phyloP scores from a whole-genome alignment of 2,888 invertebrate species.

The Xanthorhoe spadicearia region DNA sequence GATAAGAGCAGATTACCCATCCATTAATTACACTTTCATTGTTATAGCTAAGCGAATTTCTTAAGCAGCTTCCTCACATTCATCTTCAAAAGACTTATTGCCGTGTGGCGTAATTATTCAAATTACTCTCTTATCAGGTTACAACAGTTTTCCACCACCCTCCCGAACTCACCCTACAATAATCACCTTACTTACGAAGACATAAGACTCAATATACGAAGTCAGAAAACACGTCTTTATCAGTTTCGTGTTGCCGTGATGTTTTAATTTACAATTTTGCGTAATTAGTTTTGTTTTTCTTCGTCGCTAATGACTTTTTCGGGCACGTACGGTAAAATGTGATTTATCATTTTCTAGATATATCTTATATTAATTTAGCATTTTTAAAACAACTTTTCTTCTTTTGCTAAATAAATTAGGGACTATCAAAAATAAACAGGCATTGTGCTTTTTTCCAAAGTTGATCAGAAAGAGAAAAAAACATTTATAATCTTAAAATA shows the following conservation, averaged over 20 bases:
- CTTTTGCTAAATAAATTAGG: too few species aligned
- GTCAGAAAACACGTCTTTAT: slow-evolving; percentile 52
- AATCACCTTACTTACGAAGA: slow-evolving; percentile 40
- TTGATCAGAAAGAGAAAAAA: neutral
- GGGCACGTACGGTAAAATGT: slow-evolving; percentile 12
- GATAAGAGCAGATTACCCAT: slow-evolving; percentile 6
- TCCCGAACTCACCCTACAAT: slow-evolving; percentile 40
- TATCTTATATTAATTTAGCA: too few species aligned
- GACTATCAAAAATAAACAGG: too few species aligned
- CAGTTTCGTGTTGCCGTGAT: slow-evolving; percentile 51
- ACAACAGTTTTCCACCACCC: slow-evolving; percentile 72
- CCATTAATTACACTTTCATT: slow-evolving; percentile 47
- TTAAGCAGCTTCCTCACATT: slow-evolving; percentile 64
- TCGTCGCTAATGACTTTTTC: slow-evolving; percentile 37
- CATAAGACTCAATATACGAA: slow-evolving; percentile 44
- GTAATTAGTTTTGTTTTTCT: slow-evolving; percentile 55
- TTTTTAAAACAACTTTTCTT: too few species aligned
- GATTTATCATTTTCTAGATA: neutral
- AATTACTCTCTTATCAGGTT: slow-evolving; percentile 75
- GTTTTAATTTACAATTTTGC: slow-evolving; percentile 54
- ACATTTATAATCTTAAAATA: neutral
- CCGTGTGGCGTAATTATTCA: slow-evolving; percentile 76
- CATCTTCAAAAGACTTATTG: slow-evolving; percentile 70
- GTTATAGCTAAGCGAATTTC: slow-evolving; percentile 51
- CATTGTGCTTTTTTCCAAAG: too few species aligned